A percentile compares a stretch with the other conserved stretches of the same genome.
Evolutionary conservation across 2,113 vertebrate species (phyloP).

Genomic region (Lamprotornis superbus): DNA sequence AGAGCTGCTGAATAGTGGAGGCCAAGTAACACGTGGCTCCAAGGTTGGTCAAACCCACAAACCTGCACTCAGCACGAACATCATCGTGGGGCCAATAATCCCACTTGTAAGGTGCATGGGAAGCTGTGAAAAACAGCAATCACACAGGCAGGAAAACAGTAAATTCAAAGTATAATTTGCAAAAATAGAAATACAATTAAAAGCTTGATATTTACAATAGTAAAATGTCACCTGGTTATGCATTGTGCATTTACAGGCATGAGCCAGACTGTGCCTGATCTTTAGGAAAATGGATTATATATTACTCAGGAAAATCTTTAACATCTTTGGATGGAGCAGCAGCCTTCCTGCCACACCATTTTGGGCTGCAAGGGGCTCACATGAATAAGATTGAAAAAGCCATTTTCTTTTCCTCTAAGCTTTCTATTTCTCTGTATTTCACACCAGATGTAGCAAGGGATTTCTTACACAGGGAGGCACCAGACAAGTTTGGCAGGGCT

Average conservation of each 20-base stretch:
- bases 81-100: conserved; percentile 99
- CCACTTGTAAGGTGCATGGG: conserved; percentile 99
- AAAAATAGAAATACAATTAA: not conserved
- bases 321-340: not conserved
- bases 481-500: not conserved
- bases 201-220: not conserved
- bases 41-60: conserved; percentile 96
- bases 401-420: not conserved
- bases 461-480: not conserved
- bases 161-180: not conserved
- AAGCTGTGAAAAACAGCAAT: conserved; percentile 74
- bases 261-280: not conserved
- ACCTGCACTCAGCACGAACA: conserved; percentile 94
- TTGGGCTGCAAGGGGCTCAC: not conserved
- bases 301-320: not conserved
- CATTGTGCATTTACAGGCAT: not conserved
- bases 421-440: not conserved
- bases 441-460: not conserved
- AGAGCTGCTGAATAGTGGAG: conserved; percentile 97
- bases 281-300: not conserved
- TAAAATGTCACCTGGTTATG: not conserved
- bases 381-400: not conserved
- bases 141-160: not conserved
- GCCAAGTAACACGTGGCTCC: conserved; percentile 98
- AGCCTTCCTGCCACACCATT: not conserved